These are phyloP conservation scores for Phalacrocorax aristotelis DNA, from an alignment of 2,113 vertebrate genomes.

Conservation along the genomic window DNA sequence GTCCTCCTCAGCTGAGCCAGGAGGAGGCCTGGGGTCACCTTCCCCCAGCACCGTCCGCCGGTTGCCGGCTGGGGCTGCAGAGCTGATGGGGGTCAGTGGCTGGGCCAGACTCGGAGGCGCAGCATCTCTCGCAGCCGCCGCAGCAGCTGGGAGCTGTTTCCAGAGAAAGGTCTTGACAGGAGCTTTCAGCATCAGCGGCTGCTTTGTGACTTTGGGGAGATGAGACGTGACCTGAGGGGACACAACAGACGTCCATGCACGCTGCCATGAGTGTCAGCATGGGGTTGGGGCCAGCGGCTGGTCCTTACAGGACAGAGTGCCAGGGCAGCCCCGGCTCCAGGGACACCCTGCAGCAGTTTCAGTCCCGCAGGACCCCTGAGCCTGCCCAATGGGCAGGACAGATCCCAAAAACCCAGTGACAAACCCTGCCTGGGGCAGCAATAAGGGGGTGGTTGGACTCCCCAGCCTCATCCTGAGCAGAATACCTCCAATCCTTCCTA, in stretches of 20 bases:
- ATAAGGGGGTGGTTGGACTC: neutral
- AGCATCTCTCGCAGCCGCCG: neutral
- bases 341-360: neutral
- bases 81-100: conserved; percentile 8
- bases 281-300: accelerated
- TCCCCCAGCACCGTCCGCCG: neutral
- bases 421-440: neutral
- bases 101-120: neutral
- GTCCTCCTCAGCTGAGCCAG: neutral
- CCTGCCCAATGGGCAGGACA: too few relatives aligned
- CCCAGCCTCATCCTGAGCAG: neutral
- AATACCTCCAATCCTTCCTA: neutral
- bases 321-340: neutral
- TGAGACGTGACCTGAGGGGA: conserved; percentile 64
- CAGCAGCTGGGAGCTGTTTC: neutral
- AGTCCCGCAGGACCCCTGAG: neutral
- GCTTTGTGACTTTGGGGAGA: conserved; percentile 70
- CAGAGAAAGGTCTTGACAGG: neutral
- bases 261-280: accelerated
- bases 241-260: accelerated
- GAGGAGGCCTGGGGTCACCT: neutral
- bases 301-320: neutral
- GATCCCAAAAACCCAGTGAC: neutral
- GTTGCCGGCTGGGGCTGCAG: neutral
- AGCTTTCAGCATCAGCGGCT: neutral